Evolutionary conservation across 2,113 vertebrate genomes (phyloP).

Genomic region (Leuciscus idus): DNA sequence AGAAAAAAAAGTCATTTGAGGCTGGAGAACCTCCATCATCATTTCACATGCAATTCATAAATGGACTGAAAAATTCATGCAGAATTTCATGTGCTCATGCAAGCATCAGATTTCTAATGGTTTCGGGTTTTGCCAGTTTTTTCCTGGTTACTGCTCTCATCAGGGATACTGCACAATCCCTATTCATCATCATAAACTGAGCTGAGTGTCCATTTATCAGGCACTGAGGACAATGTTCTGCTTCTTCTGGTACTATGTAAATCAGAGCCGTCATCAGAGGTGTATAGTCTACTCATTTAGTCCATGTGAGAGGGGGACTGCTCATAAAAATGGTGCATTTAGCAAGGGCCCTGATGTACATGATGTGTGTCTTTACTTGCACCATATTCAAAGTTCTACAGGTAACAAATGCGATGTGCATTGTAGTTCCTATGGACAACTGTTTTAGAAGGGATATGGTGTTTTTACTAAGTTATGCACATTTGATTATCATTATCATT

Average conservation of each 20-base stretch:
- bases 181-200: slow-evolving; percentile 80
- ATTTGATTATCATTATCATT: not conserved
- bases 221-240: slow-evolving; percentile 56
- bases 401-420: not conserved
- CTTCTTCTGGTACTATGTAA: slow-evolving; percentile 52
- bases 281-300: not conserved
- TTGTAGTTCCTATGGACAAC: not conserved
- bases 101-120: slow-evolving; percentile 68
- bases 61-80: slow-evolving; percentile 42
- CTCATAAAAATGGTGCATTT: not conserved
- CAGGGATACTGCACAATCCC: slow-evolving; percentile 65
- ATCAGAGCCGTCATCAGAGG: slow-evolving; percentile 61
- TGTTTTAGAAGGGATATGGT: not conserved
- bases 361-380: not conserved
- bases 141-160: slow-evolving; percentile 67
- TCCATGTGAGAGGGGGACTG: not conserved
- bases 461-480: not conserved
- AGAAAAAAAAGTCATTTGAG: not conserved
- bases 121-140: slow-evolving; percentile 56
- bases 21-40: not conserved
- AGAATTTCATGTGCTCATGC: slow-evolving; percentile 63
- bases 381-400: not conserved
- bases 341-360: not conserved
- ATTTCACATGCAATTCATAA: slow-evolving; percentile 53
- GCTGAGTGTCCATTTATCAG: slow-evolving; percentile 78